Conservation (phyloP, 2,888 invertebrate genomes). For the Agriopis leucophaearia region DNA sequence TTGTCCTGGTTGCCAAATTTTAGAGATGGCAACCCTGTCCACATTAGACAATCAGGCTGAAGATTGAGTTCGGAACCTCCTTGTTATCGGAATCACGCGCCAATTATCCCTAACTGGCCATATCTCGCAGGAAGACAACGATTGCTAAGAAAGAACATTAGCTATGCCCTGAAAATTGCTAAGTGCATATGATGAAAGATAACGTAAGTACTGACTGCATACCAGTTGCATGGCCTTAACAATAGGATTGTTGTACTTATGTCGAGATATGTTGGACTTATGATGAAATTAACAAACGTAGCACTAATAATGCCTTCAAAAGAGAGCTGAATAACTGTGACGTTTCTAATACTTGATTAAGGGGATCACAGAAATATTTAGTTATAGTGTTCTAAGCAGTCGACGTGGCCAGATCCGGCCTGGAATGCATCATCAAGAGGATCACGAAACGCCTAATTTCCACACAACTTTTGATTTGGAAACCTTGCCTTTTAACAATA, state of each 20-base stretch:
- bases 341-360: no score
- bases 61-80: slow-evolving; percentile 1
- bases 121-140: slow-evolving; percentile 18
- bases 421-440: no score
- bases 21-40: no score
- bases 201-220: slow-evolving; percentile 21
- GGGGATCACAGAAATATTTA: no score
- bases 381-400: no score
- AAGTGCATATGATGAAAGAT: slow-evolving; percentile 26
- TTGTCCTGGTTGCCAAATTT: no score
- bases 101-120: slow-evolving; percentile 16
- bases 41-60: neutral
- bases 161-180: slow-evolving; percentile 43
- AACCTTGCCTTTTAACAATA: no score
- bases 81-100: slow-evolving; percentile 6
- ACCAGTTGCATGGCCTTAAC: slow-evolving; percentile 12
- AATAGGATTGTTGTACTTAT: slow-evolving; percentile 9
- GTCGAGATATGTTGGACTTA: neutral
- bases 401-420: no score
- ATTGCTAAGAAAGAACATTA: slow-evolving; percentile 25
- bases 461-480: no score
- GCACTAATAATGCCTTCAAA: neutral
- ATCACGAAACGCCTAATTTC: no score
- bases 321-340: neutral
- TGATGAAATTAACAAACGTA: slow-evolving; percentile 7